Evolutionary conservation across 2,113 vertebrate genomes (phyloP).

Genomic region (Cacatua alba): DNA sequence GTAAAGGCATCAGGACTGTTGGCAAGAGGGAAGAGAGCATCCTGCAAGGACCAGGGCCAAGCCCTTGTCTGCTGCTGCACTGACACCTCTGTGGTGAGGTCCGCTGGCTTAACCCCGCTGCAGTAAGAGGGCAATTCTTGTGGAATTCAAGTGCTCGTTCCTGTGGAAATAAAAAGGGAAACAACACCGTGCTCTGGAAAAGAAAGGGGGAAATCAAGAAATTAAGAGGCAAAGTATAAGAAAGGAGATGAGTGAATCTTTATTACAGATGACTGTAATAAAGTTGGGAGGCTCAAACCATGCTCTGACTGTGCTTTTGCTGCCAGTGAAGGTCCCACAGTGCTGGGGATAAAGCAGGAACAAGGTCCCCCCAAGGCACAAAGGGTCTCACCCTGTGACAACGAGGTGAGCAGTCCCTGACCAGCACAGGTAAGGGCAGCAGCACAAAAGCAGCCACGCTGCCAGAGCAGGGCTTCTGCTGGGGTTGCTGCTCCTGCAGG

Average conservation of each 20-base stretch:
- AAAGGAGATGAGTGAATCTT: not conserved
- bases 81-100: not conserved
- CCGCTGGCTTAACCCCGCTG: not conserved
- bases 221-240: not conserved
- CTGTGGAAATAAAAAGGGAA: not conserved
- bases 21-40: not conserved
- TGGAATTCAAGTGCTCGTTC: not conserved
- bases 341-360: not conserved
- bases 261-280: not conserved
- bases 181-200: not conserved
- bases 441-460: accelerated
- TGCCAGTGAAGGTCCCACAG: accelerated
- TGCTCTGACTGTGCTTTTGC: not conserved
- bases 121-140: not conserved
- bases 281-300: not conserved
- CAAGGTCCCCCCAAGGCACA: not conserved
- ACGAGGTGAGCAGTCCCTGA: accelerated
- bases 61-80: not conserved
- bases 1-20: not conserved
- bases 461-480: not conserved
- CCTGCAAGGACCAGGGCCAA: not conserved
- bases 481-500: not conserved
- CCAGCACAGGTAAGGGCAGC: not conserved
- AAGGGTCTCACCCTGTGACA: accelerated
- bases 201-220: not conserved